Percentiles rank a stretch among this genome's conserved stretches.
Evolutionary conservation across 2,888 invertebrate genomes (phyloP).

Genomic region (Thysanoteuthis rhombus): DNA sequence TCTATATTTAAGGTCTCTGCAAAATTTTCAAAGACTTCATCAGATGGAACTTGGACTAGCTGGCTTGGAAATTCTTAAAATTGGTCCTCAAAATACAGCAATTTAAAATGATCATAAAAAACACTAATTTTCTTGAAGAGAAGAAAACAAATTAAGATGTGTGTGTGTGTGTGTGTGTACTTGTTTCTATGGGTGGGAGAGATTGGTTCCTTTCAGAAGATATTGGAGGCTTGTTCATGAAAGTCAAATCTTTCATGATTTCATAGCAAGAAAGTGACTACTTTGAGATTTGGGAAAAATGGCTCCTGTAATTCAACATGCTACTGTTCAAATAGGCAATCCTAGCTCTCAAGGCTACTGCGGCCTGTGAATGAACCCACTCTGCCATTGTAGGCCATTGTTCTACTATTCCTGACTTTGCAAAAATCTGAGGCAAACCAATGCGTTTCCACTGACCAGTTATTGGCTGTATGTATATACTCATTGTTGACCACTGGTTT

Average conservation of each 20-base stretch:
- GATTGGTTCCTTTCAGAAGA: background rate
- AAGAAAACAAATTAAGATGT: background rate
- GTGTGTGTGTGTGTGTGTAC: background rate
- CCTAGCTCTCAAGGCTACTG: background rate
- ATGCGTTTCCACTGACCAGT: background rate
- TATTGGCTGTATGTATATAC: background rate
- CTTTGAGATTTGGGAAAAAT: background rate
- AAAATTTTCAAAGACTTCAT: background rate
- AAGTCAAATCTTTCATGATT: background rate
- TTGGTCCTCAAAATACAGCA: background rate
- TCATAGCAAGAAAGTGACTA: background rate
- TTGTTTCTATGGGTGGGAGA: background rate
- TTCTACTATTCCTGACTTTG: background rate
- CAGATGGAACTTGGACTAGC: background rate
- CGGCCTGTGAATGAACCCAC: background rate
- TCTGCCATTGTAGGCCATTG: background rate
- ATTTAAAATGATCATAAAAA: background rate
- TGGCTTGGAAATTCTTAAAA: background rate
- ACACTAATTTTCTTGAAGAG: background rate
- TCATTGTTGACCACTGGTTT: background rate
- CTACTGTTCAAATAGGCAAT: background rate
- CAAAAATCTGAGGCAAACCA: background rate
- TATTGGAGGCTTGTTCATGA: background rate
- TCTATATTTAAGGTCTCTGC: constrained; percentile 12
- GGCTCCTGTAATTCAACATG: background rate